Percentiles rank a stretch among this genome's conserved stretches.
Evolutionary conservation across 2,797 vertebrate genomes (phyloP).

Genomic region (Cryptoprocta ferox): DNA sequence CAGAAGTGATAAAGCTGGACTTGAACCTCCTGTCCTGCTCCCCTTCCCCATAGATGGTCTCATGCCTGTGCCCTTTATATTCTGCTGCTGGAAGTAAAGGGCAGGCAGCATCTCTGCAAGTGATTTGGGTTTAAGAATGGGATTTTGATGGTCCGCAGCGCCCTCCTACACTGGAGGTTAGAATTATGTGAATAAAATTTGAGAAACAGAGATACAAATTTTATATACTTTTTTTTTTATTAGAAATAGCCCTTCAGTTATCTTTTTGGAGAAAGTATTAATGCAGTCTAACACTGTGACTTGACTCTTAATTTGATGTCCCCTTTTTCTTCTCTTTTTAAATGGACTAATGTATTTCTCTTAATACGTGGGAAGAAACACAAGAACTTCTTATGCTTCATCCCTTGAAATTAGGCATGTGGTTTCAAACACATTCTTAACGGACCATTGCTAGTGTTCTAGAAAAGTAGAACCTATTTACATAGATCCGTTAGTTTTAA

Average conservation of each 20-base stretch:
- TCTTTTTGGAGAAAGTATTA: not conserved
- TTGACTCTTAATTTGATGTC: slow-evolving; percentile 10
- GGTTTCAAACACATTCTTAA: not conserved
- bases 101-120: not conserved
- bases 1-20: not conserved
- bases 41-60: not conserved
- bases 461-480: not conserved
- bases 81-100: not conserved
- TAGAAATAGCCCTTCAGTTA: not conserved
- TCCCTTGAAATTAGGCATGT: slow-evolving; percentile 9
- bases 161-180: not conserved
- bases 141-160: not conserved
- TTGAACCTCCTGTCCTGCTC: not conserved
- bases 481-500: not conserved
- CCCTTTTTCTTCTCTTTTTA: not conserved
- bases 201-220: not conserved
- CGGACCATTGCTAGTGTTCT: not conserved
- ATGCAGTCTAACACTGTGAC: not conserved
- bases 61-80: not conserved
- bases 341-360: not conserved
- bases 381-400: slow-evolving; percentile 19
- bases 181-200: not conserved
- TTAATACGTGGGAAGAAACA: slow-evolving; percentile 24
- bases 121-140: not conserved
- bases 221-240: not conserved